phyloP scores from a whole-genome alignment of 2,113 vertebrate species.

The Corydoras maculifer region DNA sequence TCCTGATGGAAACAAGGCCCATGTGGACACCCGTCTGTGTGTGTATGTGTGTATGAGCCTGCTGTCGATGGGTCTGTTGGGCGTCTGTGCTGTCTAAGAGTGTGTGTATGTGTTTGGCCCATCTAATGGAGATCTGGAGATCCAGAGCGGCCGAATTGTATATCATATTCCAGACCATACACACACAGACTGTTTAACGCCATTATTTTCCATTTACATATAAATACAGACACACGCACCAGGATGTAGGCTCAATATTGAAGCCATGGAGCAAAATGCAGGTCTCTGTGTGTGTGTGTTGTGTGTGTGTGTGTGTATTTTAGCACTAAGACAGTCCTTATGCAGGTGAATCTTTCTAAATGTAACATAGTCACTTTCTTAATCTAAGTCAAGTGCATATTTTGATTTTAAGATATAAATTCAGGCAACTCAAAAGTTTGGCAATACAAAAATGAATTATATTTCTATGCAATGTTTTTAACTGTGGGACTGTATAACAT shows the following conservation, averaged over 20 bases:
- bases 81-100: constrained; percentile 20
- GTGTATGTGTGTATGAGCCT: constrained; percentile 20
- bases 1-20: neutral
- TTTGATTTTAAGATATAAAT: no score
- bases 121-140: constrained; percentile 38
- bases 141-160: constrained; percentile 12
- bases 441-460: no score
- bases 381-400: no score
- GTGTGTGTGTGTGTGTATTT: no score
- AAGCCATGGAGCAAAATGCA: constrained; percentile 53
- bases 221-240: constrained; percentile 70
- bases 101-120: constrained; percentile 28
- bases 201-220: constrained; percentile 63
- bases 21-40: constrained; percentile 8
- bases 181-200: constrained; percentile 73
- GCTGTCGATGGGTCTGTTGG: constrained; percentile 35
- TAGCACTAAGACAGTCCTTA: no score
- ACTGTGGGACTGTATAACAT: no score
- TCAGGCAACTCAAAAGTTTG: no score
- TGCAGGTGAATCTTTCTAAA: no score
- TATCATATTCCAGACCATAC: constrained; percentile 23
- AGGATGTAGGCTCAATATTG: constrained; percentile 71
- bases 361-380: no score
- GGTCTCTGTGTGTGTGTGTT: constrained; percentile 23
- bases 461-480: no score